Evolutionary conservation across 2,888 invertebrate genomes (phyloP), one percentile per base, ranked within the genome.

Genomic region (Pegoplata infirma): DNA sequence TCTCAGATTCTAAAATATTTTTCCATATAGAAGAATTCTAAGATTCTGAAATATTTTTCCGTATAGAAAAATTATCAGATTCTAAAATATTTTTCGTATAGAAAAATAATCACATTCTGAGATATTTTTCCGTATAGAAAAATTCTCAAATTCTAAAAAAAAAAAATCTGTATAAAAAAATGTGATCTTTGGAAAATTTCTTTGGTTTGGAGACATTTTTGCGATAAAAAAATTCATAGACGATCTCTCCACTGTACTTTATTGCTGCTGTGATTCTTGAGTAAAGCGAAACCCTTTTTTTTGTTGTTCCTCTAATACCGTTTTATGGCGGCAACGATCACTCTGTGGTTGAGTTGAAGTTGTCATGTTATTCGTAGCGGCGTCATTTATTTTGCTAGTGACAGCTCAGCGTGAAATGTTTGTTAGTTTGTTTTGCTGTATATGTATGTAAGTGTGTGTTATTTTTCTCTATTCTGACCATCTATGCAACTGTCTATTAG

Each of bases 361-460:
- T 76, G 78, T 76, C 74, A 81, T 80, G 81, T 80, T 72, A 69
- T 81, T 73, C 74, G 75, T 80, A 76, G 87, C 86, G 86, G 86
- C 86, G 84, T 86, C 86, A 86, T 86, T 87, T 86, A 86, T 87
- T 86, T 85, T 84, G 83, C 84, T 84, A 85, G 85, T 87, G 88
- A 87, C 86, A 87, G 87, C 86, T 85, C 86, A 86, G 86, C 86
- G 86, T 87, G 88, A 87, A 87, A 87, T 87, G 87, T 79, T 79
- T 79, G 75, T 72, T 79, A 76, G 71, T 49, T 66, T 73, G 49
- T 46, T 55, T n/a, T 71, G 53, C 36, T 32, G 12, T 32, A 32
- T 32, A 23, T 53, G 51, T 16, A 49, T 19, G 49, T 19, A 17
- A 51, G 21, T 23, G 51, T 51, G 23, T 14, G 12, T 51, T 14